Evolutionary conservation across 2,888 invertebrate species (phyloP).

Genomic region (Caenorhabditis plicata): DNA sequence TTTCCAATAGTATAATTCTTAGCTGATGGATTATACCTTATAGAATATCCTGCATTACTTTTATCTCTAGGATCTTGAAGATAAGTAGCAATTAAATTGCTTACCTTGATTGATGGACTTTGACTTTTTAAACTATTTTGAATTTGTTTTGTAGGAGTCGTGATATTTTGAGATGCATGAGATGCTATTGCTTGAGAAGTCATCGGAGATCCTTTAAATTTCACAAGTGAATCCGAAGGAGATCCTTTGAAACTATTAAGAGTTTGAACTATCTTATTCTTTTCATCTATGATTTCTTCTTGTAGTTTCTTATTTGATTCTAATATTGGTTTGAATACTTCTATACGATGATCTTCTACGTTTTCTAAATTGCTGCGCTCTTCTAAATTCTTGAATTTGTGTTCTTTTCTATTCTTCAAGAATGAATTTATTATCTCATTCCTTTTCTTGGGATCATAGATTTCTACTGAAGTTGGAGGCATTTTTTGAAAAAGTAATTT

Average conservation of each 20-base stretch:
- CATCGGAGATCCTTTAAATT: no score
- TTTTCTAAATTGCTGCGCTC: slow-evolving; percentile 29
- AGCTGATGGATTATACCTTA: slow-evolving; percentile 15
- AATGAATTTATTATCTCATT: slow-evolving; percentile 33
- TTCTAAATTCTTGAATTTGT: slow-evolving; percentile 33
- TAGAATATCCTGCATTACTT: slow-evolving; percentile 45
- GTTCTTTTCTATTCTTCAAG: slow-evolving; percentile 35
- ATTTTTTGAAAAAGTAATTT: slow-evolving; percentile 2
- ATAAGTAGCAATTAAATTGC: slow-evolving; percentile 35
- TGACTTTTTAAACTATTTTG: slow-evolving; percentile 12
- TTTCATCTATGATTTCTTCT: slow-evolving; percentile 47
- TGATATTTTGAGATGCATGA: no score
- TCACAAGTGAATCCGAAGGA: slow-evolving; percentile 1
- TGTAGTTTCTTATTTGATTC: slow-evolving; percentile 46
- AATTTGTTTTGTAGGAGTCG: slow-evolving; percentile 14
- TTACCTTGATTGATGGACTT: not conserved
- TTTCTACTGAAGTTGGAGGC: slow-evolving; percentile 14
- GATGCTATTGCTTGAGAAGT: no score
- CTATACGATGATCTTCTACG: slow-evolving; percentile 42
- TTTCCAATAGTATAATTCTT: slow-evolving; percentile 39
- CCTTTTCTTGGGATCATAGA: slow-evolving; percentile 38
- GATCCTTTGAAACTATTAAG: slow-evolving; percentile 19
- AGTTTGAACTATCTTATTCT: slow-evolving; percentile 45
- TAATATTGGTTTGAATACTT: slow-evolving; percentile 46
- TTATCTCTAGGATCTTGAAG: slow-evolving; percentile 40